phyloP scores from a whole-genome alignment of 2,888 invertebrate species.

The Leptura quadrifasciata region DNA sequence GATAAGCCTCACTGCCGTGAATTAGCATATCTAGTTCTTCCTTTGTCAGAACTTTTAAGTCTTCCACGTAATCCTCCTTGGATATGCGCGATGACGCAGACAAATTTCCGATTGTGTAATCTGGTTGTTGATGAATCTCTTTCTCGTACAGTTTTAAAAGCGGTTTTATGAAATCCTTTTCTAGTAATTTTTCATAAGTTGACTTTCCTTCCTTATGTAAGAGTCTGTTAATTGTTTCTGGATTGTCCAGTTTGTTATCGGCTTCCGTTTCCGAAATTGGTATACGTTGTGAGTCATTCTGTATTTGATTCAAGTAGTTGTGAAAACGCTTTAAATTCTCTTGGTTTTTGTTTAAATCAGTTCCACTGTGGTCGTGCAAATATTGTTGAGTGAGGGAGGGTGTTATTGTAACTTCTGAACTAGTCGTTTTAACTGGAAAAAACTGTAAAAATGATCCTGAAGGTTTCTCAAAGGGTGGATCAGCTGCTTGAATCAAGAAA shows the following conservation, averaged over 20 bases:
- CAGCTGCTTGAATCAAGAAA: conserved; percentile 72
- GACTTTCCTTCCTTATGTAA: conserved; percentile 65
- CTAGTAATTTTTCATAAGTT: conserved; percentile 67
- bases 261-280: not conserved
- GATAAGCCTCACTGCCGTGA: conserved; percentile 62
- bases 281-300: conserved; percentile 55
- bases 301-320: conserved; percentile 62
- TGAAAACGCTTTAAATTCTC: conserved; percentile 62
- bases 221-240: conserved; percentile 64
- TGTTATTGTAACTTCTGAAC: not conserved
- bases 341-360: conserved; percentile 51
- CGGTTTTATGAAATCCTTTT: conserved; percentile 70
- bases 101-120: conserved; percentile 58
- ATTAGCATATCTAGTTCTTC: conserved; percentile 65
- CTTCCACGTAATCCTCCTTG: conserved; percentile 67
- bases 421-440: conserved; percentile 45
- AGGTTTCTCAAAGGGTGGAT: conserved; percentile 68
- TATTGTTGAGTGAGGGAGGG: conserved; percentile 34
- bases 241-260: conserved; percentile 38
- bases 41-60: conserved; percentile 63
- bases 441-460: conserved; percentile 59
- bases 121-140: conserved; percentile 60
- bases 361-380: conserved; percentile 37
- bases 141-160: conserved; percentile 68
- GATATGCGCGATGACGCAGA: conserved; percentile 61